Evolutionary conservation across 2,797 vertebrate species (phyloP), one percentile per base, ranked within the genome.

Genomic region (Prionace glauca): DNA sequence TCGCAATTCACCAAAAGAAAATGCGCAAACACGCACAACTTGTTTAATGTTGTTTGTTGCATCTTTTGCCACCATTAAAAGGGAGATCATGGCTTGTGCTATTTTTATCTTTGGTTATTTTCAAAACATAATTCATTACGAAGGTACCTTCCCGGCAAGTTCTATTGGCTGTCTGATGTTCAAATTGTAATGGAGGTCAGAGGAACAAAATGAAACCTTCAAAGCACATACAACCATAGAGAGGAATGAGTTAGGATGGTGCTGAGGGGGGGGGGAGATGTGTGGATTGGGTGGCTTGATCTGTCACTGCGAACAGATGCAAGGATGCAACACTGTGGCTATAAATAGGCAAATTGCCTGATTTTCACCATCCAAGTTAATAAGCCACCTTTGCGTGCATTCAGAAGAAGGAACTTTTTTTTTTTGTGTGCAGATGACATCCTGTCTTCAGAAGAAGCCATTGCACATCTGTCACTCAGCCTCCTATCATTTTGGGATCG

Each of bases 61-160:
- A 95, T 32, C 71, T 45, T 50, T 50, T 29, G 93, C 29, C 29
- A 77, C 45, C 93, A 74, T 90, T 94, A 91, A 50, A 50, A 41
- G 29, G 45, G 56, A 96, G 94, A 96, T 96, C 62, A 24, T 32
- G n/a, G 18, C 84, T 96, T 95, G 96, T 95, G 96, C 88, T 96
- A 96, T 95, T 77, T 56, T 95, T 41, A 62, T 93, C 3, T 24
- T 96, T 94, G 96, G 32, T 96, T 69, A 62, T 45, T 95, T 95
- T 96, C 96, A 96, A 87, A 2, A 56, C 96, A 8, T n/a, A 96
- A 96, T 96, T 96, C 60, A 65, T 18, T 94, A 45, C 91, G 16
- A 93, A 95, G 14, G 41, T 20, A 91, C 95, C 24, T 45, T 96
- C 91, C 95, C 90, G 56, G 26, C 14, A 41, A 74, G 12, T n/a